Conservation (phyloP, 2,113 vertebrate species). For the Salvelinus sp. region DNA sequence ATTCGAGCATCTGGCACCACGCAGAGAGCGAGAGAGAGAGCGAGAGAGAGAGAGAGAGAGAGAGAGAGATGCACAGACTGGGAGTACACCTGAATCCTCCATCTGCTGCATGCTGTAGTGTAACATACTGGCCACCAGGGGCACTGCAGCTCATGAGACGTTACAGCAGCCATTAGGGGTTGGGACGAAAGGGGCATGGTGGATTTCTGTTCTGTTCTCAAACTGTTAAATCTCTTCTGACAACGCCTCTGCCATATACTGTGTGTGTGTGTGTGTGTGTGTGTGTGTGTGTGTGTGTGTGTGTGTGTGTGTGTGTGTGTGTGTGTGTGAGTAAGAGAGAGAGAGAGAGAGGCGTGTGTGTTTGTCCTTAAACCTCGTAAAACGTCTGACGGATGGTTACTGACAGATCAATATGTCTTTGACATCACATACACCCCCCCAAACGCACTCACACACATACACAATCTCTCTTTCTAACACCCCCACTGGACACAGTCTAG, state of each 20-base stretch:
- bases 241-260: neutral
- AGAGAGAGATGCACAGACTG: neutral
- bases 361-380: neutral
- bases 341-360: neutral
- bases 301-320: constrained; percentile 5
- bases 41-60: neutral
- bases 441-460: neutral
- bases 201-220: constrained; percentile 3
- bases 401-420: neutral
- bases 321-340: no score
- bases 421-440: no score
- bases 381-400: neutral
- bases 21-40: neutral
- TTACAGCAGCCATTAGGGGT: neutral
- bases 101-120: neutral
- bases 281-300: constrained; percentile 10
- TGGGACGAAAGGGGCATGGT: neutral
- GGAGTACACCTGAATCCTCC: neutral
- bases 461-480: neutral
- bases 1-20: constrained; percentile 60
- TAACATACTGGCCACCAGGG: neutral
- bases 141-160: neutral
- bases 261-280: neutral
- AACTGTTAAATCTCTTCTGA: neutral
- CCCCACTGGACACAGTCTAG: neutral